Evolutionary conservation across 2,797 vertebrate species (phyloP).

Genomic region (Notolepis coatsorum): DNA sequence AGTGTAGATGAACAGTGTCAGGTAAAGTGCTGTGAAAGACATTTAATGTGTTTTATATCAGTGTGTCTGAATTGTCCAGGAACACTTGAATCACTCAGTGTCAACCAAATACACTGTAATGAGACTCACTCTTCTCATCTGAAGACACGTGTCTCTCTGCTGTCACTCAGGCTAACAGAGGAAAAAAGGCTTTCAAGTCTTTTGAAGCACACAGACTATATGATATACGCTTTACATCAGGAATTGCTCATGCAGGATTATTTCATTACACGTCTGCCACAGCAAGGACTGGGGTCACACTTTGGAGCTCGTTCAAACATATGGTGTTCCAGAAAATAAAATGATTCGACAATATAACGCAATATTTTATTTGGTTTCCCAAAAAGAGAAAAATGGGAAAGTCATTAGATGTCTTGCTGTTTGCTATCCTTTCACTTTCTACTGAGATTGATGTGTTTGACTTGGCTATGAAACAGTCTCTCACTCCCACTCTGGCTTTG

Average conservation of each 20-base stretch:
- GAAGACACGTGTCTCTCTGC: slow-evolving; percentile 80
- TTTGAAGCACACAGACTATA: slow-evolving; percentile 66
- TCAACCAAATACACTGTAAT: slow-evolving; percentile 83
- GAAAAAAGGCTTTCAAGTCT: slow-evolving; percentile 64
- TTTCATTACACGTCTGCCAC: slow-evolving; percentile 64
- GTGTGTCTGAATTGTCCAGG: slow-evolving; percentile 84
- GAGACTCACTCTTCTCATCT: slow-evolving; percentile 82
- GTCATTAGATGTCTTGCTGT: slow-evolving; percentile 19
- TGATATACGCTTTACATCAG: slow-evolving; percentile 64
- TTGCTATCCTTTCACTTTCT: slow-evolving; percentile 26
- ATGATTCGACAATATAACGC: too few species aligned
- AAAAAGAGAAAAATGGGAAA: slow-evolving; percentile 28
- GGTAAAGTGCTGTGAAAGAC: slow-evolving; percentile 85
- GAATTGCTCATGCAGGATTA: slow-evolving; percentile 69
- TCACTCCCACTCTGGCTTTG: slow-evolving; percentile 28
- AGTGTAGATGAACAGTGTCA: slow-evolving; percentile 83
- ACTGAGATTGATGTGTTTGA: slow-evolving; percentile 24
- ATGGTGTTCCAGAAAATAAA: slow-evolving; percentile 61
- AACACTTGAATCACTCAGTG: slow-evolving; percentile 86
- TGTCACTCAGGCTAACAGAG: slow-evolving; percentile 78
- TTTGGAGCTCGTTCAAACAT: slow-evolving; percentile 70
- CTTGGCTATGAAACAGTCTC: slow-evolving; percentile 43
- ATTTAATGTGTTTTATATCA: slow-evolving; percentile 87
- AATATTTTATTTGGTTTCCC: slow-evolving; percentile 53
- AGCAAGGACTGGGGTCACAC: slow-evolving; percentile 66